These are phyloP conservation scores for Erynnis tages DNA, from an alignment of 2,888 invertebrate genomes.

Conservation along the genomic window DNA sequence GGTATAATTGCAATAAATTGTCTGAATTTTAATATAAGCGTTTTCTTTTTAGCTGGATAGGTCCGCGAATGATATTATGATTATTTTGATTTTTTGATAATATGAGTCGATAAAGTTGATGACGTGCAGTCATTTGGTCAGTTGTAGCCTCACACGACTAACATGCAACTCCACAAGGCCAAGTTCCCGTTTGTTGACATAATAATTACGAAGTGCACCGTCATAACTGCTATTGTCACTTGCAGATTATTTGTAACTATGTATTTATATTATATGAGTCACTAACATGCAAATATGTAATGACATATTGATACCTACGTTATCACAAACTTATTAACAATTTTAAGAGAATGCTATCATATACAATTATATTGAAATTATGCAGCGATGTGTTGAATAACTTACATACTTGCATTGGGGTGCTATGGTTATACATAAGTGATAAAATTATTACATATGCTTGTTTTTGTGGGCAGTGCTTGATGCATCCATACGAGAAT, in stretches of 20 bases:
- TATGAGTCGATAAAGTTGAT: constrained; percentile 75
- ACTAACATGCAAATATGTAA: constrained; percentile 82
- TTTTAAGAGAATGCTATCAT: constrained; percentile 69
- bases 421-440: constrained; percentile 80
- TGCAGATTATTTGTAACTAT: constrained; percentile 79
- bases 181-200: constrained; percentile 77
- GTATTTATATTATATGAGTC: constrained; percentile 81
- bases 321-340: constrained; percentile 73
- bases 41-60: constrained; percentile 66
- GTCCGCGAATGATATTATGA: constrained; percentile 45
- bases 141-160: constrained; percentile 79
- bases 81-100: constrained; percentile 24
- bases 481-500: constrained; percentile 46
- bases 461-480: constrained; percentile 71
- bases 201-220: constrained; percentile 76
- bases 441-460: constrained; percentile 71
- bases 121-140: constrained; percentile 73
- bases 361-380: constrained; percentile 54
- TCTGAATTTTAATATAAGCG: constrained; percentile 64
- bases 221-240: constrained; percentile 79
- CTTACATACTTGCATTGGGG: constrained; percentile 82
- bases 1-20: constrained; percentile 77
- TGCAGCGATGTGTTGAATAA: constrained; percentile 67
- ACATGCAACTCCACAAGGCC: constrained; percentile 82
- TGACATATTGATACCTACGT: constrained; percentile 65